phyloP scores from a whole-genome alignment of 2,113 vertebrate species.

The Otus sunia region DNA sequence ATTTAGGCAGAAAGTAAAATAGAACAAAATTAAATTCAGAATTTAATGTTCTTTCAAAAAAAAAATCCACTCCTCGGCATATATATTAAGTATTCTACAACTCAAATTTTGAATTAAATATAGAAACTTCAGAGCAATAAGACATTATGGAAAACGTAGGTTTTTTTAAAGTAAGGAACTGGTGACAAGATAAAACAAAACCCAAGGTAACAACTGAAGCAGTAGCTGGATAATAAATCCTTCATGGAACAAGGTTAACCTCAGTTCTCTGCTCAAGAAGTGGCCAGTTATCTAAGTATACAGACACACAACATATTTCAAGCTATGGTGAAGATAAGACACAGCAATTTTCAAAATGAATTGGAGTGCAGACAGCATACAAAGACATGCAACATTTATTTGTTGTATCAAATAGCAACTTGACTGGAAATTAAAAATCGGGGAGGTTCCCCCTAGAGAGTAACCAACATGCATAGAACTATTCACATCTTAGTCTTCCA shows the following conservation, averaged over 20 bases:
- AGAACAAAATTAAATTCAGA: background rate
- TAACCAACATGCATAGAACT: background rate
- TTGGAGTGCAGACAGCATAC: background rate
- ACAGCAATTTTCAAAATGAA: background rate
- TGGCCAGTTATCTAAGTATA: background rate
- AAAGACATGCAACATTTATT: background rate
- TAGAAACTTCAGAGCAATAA: background rate
- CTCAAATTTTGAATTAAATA: background rate
- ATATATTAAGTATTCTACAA: background rate
- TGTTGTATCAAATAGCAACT: background rate
- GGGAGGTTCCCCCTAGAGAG: background rate
- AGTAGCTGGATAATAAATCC: background rate
- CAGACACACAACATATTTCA: background rate
- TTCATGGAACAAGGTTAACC: background rate
- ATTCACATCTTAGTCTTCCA: background rate
- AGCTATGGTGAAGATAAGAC: background rate
- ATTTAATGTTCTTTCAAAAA: background rate
- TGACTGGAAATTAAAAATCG: background rate
- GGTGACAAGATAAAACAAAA: background rate
- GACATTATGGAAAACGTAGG: background rate
- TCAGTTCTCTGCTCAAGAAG: background rate
- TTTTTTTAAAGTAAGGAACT: background rate
- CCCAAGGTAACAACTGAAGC: background rate
- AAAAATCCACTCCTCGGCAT: background rate
- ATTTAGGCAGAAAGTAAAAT: conserved; percentile 32